These are phyloP conservation scores for Psylliodes chrysocephalus DNA, from an alignment of 2,888 invertebrate genomes.

Conservation along the genomic window DNA sequence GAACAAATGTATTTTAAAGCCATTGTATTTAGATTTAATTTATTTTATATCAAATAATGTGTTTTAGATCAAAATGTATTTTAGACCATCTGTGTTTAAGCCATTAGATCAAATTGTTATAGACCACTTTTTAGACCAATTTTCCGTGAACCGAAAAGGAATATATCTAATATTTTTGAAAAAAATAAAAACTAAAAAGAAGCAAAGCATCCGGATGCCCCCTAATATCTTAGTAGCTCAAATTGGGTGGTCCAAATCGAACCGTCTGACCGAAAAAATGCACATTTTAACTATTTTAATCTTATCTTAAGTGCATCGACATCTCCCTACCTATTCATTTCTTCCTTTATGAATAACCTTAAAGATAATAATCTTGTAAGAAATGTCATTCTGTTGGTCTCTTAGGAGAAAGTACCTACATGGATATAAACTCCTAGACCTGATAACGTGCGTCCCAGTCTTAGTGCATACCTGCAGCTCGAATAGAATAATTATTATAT, in stretches of 20 bases:
- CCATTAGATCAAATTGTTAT: no score
- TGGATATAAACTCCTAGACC: slow-evolving; percentile 1
- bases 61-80: no score
- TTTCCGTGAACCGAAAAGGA: no score
- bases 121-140: no score
- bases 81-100: no score
- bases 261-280: background rate
- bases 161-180: no score
- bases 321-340: background rate
- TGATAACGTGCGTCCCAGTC: background rate
- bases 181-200: no score
- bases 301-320: slow-evolving; percentile 13
- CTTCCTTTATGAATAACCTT: slow-evolving; percentile 5
- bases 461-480: background rate
- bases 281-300: background rate
- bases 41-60: no score
- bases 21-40: no score
- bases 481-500: background rate
- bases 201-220: no score
- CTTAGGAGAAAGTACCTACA: slow-evolving; percentile 1
- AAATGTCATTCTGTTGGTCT: slow-evolving; percentile 8
- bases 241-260: background rate
- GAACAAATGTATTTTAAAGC: no score
- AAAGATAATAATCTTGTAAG: slow-evolving; percentile 1
- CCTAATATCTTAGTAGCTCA: no score